A percentile compares a stretch with the other conserved stretches of the same genome.
phyloP scores from a whole-genome alignment of 2,888 invertebrate species.

The Drosophila multiciliata region DNA sequence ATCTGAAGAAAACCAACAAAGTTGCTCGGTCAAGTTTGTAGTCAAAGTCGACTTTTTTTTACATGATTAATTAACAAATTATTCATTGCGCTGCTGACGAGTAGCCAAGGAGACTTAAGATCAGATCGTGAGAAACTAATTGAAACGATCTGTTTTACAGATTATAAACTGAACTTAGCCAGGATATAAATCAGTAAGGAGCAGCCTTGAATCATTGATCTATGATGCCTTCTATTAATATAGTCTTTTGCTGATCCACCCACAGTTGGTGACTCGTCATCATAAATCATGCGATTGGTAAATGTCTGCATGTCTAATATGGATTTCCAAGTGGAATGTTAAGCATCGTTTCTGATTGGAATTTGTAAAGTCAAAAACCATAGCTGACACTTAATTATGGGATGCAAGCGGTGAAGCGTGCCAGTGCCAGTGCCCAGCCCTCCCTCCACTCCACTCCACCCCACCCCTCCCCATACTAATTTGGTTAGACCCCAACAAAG shows the following conservation, averaged over 20 bases:
- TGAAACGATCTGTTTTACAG: slow-evolving; percentile 3
- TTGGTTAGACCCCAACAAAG: slow-evolving; percentile 13
- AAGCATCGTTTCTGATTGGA: slow-evolving; percentile 65
- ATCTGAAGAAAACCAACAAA: slow-evolving; percentile 50
- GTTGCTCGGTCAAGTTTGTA: slow-evolving; percentile 44
- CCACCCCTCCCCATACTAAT: slow-evolving; percentile 3
- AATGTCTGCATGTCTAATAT: slow-evolving; percentile 34
- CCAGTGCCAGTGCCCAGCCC: slow-evolving; percentile 44
- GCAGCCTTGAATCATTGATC: not conserved
- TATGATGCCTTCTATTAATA: slow-evolving; percentile 25
- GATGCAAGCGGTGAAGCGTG: slow-evolving; percentile 70
- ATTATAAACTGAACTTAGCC: not conserved
- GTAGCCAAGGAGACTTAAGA: not conserved
- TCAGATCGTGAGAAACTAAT: slow-evolving; percentile 67
- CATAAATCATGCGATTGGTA: slow-evolving; percentile 63
- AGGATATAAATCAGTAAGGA: not conserved
- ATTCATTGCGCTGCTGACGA: slow-evolving; percentile 67
- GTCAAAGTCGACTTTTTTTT: slow-evolving; percentile 42
- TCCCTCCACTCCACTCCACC: slow-evolving; percentile 2
- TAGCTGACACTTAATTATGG: slow-evolving; percentile 81
- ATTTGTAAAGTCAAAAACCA: slow-evolving; percentile 77
- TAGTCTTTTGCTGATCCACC: slow-evolving; percentile 8
- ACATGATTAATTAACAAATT: slow-evolving; percentile 81
- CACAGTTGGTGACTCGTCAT: slow-evolving; percentile 38
- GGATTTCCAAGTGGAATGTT: slow-evolving; percentile 42